Percentiles rank a stretch among this genome's conserved stretches.
Evolutionary conservation across 2,113 vertebrate genomes (phyloP).

Genomic region (Neopipo cinnamomea): DNA sequence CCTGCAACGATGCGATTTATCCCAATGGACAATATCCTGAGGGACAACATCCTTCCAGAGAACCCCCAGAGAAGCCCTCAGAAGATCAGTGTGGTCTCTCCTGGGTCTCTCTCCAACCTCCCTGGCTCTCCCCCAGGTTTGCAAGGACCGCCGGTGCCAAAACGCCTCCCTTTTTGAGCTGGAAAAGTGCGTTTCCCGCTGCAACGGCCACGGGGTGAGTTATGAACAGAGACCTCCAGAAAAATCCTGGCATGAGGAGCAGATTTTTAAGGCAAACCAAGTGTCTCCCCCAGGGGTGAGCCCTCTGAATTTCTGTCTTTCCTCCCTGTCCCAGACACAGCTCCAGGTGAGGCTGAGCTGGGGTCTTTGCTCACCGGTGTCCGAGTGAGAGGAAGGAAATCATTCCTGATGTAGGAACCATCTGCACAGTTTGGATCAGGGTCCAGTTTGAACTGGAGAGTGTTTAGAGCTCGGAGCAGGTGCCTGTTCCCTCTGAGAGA

Average conservation of each 20-base stretch:
- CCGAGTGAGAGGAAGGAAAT: background rate
- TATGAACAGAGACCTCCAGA: background rate
- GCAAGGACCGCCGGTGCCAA: constrained; percentile 85
- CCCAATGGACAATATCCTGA: accelerated
- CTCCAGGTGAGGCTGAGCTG: background rate
- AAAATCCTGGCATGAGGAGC: background rate
- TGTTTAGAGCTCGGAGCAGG: background rate
- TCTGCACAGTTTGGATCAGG: background rate
- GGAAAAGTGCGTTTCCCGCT: constrained; percentile 80
- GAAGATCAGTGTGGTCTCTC: background rate
- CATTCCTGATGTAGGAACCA: background rate
- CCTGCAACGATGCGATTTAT: accelerated
- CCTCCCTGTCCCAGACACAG: too few species aligned
- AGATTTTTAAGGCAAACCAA: background rate
- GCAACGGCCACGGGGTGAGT: constrained; percentile 78
- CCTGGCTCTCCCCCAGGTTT: constrained; percentile 78
- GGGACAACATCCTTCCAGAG: background rate
- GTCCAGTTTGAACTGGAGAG: background rate
- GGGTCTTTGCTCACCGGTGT: accelerated
- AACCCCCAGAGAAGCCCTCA: background rate
- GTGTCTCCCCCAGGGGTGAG: background rate
- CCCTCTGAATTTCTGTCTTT: background rate
- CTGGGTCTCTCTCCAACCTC: background rate
- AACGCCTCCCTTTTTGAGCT: constrained; percentile 85
- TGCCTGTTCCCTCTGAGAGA: background rate